phyloP scores from a whole-genome alignment of 1,140 invertebrate genomes.

The Ptiloglossa arizonensis region DNA sequence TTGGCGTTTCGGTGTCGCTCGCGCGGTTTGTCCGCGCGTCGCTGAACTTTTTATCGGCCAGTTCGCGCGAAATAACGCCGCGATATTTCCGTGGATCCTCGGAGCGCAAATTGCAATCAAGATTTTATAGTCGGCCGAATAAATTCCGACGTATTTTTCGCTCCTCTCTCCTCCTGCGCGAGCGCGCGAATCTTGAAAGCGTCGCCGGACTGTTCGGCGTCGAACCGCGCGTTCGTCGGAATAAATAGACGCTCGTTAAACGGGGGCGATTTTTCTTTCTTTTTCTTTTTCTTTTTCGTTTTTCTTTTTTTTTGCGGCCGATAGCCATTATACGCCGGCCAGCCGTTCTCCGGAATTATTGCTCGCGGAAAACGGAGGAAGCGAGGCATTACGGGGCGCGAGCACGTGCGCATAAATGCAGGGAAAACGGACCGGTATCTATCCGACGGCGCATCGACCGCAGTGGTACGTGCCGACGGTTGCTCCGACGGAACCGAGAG shows the following conservation, averaged over 20 bases:
- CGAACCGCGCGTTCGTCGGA: not conserved
- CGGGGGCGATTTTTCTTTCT: too few relatives aligned
- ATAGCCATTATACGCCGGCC: not conserved
- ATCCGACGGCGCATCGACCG: constrained; percentile 28
- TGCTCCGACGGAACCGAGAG: constrained; percentile 24
- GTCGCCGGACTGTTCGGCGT: too few relatives aligned
- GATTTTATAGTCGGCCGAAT: not conserved
- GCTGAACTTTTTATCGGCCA: not conserved
- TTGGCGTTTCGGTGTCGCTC: not conserved
- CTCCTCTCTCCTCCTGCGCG: not conserved
- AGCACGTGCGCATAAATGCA: constrained; percentile 17
- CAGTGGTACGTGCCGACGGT: constrained; percentile 31
- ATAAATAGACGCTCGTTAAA: not conserved
- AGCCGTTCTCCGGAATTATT: constrained; percentile 16
- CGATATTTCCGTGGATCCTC: too few relatives aligned
- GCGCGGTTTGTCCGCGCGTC: not conserved
- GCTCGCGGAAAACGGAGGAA: not conserved
- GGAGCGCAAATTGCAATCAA: too few relatives aligned
- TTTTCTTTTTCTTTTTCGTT: too few relatives aligned
- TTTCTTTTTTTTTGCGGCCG: not conserved
- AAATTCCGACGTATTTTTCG: not conserved
- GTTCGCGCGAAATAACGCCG: not conserved
- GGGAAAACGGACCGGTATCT: constrained; percentile 3
- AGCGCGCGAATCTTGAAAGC: too few relatives aligned
- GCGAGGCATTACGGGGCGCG: not conserved